Percentiles rank a stretch among this genome's conserved stretches.
These are phyloP conservation scores for Bombus sibiricus DNA, from an alignment of 1,140 invertebrate genomes.

Conservation along the genomic window DNA sequence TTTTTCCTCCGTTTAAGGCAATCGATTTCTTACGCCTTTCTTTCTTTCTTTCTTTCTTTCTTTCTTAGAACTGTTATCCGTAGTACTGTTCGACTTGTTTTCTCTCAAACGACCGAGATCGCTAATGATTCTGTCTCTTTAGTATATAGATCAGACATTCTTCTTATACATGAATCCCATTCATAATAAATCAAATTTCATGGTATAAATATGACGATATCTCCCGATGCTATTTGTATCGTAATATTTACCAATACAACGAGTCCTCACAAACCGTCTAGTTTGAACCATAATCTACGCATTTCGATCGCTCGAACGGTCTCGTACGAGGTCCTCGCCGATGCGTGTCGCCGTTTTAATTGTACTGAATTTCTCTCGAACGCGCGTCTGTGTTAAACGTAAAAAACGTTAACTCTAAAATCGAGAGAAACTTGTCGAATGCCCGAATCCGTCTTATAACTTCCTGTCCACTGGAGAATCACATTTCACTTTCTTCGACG, in stretches of 20 bases:
- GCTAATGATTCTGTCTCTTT: not conserved
- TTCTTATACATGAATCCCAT: too few relatives aligned
- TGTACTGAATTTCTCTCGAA: slow-evolving; percentile 4
- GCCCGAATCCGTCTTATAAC: not conserved
- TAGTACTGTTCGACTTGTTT: not conserved
- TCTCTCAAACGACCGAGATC: slow-evolving; percentile 3
- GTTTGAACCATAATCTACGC: too few relatives aligned
- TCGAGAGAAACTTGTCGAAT: not conserved
- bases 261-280: too few relatives aligned
- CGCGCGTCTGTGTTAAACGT: not conserved
- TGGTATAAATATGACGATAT: not conserved
- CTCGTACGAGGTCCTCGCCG: not conserved
- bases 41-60: not conserved
- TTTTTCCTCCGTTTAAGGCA: slow-evolving; percentile 38
- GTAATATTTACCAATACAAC: slow-evolving; percentile 1
- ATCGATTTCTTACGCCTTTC: slow-evolving; percentile 30
- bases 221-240: not conserved
- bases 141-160: not conserved
- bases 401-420: not conserved
- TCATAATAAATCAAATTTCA: not conserved
- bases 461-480: not conserved
- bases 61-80: slow-evolving; percentile 8
- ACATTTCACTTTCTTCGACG: slow-evolving; percentile 32
- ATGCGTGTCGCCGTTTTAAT: slow-evolving; percentile 12
- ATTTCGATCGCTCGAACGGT: not conserved